phyloP scores from a whole-genome alignment of 2,113 vertebrate genomes.

The Ceyx melanurus region DNA sequence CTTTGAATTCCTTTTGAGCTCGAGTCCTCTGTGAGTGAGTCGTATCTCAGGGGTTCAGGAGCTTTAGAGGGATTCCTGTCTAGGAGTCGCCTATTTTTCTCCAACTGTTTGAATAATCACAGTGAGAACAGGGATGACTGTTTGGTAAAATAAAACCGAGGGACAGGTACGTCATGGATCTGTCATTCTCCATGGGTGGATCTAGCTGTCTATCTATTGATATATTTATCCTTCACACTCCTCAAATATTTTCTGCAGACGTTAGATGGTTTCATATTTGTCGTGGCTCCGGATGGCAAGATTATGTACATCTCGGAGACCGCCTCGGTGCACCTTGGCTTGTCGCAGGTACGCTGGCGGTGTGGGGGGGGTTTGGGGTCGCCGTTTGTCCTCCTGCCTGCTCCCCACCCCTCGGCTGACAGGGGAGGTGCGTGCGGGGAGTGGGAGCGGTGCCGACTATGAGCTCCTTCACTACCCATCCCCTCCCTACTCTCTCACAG shows the following conservation, averaged over 20 bases:
- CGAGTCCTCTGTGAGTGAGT: background rate
- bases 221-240: background rate
- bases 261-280: slow-evolving; percentile 97
- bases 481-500: slow-evolving; percentile 73
- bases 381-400: no score
- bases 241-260: slow-evolving; percentile 78
- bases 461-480: background rate
- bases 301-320: slow-evolving; percentile 99
- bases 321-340: slow-evolving; percentile 93
- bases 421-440: background rate
- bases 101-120: background rate
- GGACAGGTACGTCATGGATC: background rate
- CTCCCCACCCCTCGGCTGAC: background rate
- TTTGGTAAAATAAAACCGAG: background rate
- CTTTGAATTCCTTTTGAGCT: background rate
- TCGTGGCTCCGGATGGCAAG: slow-evolving; percentile 98
- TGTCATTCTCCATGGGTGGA: background rate
- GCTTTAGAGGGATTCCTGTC: background rate
- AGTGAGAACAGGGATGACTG: background rate
- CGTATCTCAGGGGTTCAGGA: background rate
- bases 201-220: background rate
- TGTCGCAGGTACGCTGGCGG: slow-evolving; percentile 88
- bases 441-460: background rate
- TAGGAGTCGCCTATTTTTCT: background rate
- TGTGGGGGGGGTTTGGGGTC: background rate